Evolutionary conservation across 1,140 invertebrate genomes (phyloP).

Genomic region (Musca domestica): DNA sequence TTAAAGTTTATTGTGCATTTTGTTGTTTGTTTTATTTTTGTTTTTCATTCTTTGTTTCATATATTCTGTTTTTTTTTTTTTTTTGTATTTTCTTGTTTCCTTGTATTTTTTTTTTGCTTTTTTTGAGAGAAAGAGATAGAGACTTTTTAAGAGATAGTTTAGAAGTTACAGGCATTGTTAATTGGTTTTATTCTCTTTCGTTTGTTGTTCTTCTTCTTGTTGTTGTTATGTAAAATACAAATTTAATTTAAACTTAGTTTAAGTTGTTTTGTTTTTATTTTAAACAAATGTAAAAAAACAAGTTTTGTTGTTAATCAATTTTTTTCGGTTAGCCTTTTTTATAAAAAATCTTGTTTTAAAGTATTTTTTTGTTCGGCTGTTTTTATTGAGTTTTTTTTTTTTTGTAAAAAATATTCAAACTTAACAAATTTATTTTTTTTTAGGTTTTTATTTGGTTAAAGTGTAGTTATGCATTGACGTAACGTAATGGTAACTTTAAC

Average conservation of each 20-base stretch:
- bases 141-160: conserved; percentile 9
- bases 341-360: conserved; percentile 41
- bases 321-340: conserved; percentile 37
- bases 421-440: conserved; percentile 23
- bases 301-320: conserved; percentile 37
- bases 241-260: conserved; percentile 24
- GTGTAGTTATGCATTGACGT: too few relatives aligned
- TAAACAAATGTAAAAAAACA: conserved; percentile 44
- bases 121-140: background rate
- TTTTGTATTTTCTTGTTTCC: conserved; percentile 33
- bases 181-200: conserved; percentile 12
- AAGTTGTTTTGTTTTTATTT: background rate
- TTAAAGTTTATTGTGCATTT: conserved; percentile 46
- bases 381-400: background rate
- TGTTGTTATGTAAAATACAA: conserved; percentile 28
- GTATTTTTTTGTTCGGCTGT: background rate
- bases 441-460: background rate
- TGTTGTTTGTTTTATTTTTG: conserved; percentile 19
- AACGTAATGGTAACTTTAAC: too few relatives aligned
- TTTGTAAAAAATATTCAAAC: conserved; percentile 24
- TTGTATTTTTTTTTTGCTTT: conserved; percentile 26
- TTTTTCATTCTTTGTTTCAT: conserved; percentile 30
- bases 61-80: conserved; percentile 24
- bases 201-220: conserved; percentile 17
- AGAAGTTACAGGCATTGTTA: conserved; percentile 21